Base-by-base conservation (phyloP, 2,113 vertebrate species). In the Zosterops japonicus region DNA sequence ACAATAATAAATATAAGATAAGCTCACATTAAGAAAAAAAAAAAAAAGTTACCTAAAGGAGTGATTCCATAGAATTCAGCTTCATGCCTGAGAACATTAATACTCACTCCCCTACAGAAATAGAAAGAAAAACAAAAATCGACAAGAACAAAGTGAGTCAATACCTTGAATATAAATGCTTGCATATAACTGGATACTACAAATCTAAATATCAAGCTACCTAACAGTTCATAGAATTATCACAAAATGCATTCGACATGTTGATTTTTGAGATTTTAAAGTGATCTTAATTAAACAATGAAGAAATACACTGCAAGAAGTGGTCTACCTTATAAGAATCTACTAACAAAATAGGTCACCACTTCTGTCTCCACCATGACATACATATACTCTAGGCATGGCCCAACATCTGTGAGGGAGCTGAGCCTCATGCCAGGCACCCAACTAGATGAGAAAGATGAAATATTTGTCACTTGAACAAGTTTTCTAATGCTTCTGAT, bases 21-120 rank as follows among this genome's bases (percentile, higher is more conserved):
- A 85, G 28, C 15, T 85, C 5, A 44, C 8, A 64, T 44, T 57
- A 77, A 63, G 31, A 13, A 6, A 28, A 88, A 80, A 36, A 36
- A 7, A 36, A 7, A 67, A 57, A 44, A n/a, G 5, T 76, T 98
- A 99, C 99, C 99, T 97, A 99, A 96, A 44, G 99, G 99, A 59
- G 99, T 99, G 90, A 99, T 99, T 64, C 99, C 99, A 68, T 99
- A 99, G 96, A 99, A 99, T 97, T 99, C 99, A 15, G 99, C 99
- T 98, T 99, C 99, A 55, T 99, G 99, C 39, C 99, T 98, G 80
- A 99, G 98, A 96, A 99, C 98, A 80, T 98, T 99, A 95, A 99
- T 99, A 97, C 99, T 99, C 83, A 99, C 99, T 44, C 99, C 99
- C 95, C 99, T 99, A 67, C 9, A 94, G 72, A 94, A 93, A 81